phyloP scores from a whole-genome alignment of 2,113 vertebrate species.

The Cygnus atratus region DNA sequence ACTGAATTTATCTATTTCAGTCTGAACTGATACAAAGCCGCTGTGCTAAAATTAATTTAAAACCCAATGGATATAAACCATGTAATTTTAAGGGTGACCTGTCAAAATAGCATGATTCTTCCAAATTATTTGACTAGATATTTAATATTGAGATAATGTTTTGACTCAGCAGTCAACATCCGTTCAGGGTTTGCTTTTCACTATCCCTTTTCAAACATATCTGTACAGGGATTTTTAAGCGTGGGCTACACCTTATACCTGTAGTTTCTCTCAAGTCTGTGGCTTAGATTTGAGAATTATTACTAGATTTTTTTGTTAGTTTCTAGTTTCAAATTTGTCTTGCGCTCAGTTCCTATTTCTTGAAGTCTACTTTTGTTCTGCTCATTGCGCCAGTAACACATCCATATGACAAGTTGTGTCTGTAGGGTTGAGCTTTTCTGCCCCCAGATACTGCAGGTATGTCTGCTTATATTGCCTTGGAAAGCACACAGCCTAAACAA shows the following conservation, averaged over 20 bases:
- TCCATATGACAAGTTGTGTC: neutral
- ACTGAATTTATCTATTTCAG: neutral
- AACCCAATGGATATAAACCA: neutral
- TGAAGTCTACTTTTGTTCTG: neutral
- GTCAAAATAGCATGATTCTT: neutral
- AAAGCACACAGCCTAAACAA: neutral
- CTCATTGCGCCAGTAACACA: rapidly evolving
- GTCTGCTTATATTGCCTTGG: neutral
- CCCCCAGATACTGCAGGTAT: neutral
- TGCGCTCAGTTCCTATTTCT: neutral
- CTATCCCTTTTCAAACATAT: neutral
- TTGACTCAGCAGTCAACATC: neutral
- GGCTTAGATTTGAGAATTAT: neutral
- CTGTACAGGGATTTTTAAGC: too few relatives aligned
- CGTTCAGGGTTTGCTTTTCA: neutral
- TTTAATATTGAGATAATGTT: neutral
- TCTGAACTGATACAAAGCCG: neutral
- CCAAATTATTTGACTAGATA: neutral
- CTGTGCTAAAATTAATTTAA: neutral
- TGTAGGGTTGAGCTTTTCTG: neutral
- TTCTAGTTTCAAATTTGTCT: neutral
- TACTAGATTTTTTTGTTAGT: neutral
- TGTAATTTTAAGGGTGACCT: neutral
- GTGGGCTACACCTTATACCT: neutral
- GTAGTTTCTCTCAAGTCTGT: neutral